phyloP scores from a whole-genome alignment of 2,113 vertebrate genomes.

The Phasianus colchicus region DNA sequence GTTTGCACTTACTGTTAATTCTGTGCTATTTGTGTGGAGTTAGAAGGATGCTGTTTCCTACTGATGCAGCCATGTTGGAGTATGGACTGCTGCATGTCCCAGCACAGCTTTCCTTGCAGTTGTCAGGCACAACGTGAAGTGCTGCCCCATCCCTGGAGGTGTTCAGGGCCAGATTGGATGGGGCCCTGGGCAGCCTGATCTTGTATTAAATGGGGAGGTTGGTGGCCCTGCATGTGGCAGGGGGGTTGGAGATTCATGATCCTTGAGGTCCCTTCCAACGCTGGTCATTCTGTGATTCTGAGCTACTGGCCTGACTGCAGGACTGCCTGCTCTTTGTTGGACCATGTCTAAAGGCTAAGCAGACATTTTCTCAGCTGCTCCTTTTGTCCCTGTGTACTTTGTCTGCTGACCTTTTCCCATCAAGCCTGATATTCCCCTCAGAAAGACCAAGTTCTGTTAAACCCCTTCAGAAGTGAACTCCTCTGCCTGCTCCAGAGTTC shows the following conservation, averaged over 20 bases:
- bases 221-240: too few species aligned
- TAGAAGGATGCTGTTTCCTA: background rate
- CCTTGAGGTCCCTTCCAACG: too few species aligned
- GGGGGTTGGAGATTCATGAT: too few species aligned
- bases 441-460: background rate
- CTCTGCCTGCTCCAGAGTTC: background rate
- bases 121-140: background rate
- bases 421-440: background rate
- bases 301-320: background rate
- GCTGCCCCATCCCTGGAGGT: too few species aligned
- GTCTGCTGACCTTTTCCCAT: background rate
- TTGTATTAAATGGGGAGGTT: too few species aligned
- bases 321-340: background rate
- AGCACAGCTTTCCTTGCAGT: background rate
- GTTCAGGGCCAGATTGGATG: too few species aligned
- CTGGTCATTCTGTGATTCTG: too few species aligned
- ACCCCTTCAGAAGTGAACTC: background rate
- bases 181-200: too few species aligned
- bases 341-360: background rate
- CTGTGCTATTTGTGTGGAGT: accelerated
- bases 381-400: background rate
- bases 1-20: background rate
- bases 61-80: accelerated
- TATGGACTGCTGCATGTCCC: accelerated
- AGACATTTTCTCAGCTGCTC: background rate